Percentiles rank a stretch among this genome's conserved stretches.
These are phyloP conservation scores for Drosophila nr. perissopoda DNA, from an alignment of 2,888 invertebrate genomes.

Conservation along the genomic window DNA sequence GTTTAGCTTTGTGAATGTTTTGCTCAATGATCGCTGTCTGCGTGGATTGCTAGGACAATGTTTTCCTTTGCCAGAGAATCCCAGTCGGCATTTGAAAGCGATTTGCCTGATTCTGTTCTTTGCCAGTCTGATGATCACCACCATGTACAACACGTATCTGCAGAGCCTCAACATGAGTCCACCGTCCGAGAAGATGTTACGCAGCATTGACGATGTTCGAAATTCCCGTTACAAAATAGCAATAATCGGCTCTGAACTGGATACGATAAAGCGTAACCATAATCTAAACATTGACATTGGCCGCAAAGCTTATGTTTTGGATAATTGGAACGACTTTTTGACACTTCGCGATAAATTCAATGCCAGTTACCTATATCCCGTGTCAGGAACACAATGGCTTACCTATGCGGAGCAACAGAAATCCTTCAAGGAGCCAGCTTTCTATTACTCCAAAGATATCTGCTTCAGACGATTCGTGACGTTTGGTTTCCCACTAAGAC, in stretches of 20 bases:
- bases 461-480: slow-evolving; percentile 33
- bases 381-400: slow-evolving; percentile 41
- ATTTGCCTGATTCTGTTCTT: slow-evolving; percentile 53
- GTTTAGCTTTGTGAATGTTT: slow-evolving; percentile 37
- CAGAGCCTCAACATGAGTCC: slow-evolving; percentile 56
- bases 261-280: too few species aligned
- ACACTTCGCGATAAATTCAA: slow-evolving; percentile 42
- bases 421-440: slow-evolving; percentile 39
- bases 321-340: slow-evolving; percentile 20
- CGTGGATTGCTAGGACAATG: slow-evolving; percentile 69
- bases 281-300: too few species aligned
- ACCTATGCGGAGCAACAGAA: slow-evolving; percentile 59
- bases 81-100: slow-evolving; percentile 34
- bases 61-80: slow-evolving; percentile 47
- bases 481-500: slow-evolving; percentile 42
- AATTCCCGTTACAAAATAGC: slow-evolving; percentile 5
- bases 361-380: slow-evolving; percentile 47
- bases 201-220: slow-evolving; percentile 23
- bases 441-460: slow-evolving; percentile 50
- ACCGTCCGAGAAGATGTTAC: slow-evolving; percentile 16
- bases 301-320: not conserved
- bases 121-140: slow-evolving; percentile 63
- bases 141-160: slow-evolving; percentile 66
- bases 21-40: slow-evolving; percentile 64
- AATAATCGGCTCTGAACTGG: too few species aligned